Conservation (phyloP, 2,113 vertebrate species). For the Crotalus tigris region DNA sequence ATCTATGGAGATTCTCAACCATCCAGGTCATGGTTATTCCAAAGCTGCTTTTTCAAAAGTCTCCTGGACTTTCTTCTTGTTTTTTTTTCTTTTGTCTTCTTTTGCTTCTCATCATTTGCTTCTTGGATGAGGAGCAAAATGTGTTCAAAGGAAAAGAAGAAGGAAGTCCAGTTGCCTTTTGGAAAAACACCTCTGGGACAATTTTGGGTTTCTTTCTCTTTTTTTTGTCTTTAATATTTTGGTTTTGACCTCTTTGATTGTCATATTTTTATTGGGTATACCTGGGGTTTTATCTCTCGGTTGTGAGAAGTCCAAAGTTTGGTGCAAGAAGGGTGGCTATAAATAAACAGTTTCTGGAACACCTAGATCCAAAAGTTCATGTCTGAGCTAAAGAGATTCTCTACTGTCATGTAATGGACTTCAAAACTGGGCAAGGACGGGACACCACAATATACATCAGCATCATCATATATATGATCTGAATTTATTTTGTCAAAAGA, state of each 20-base stretch:
- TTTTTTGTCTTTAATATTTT: too few species aligned
- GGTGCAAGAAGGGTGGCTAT: not conserved
- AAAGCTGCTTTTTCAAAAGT: not conserved
- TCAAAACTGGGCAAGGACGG: constrained; percentile 23
- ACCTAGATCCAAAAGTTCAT: not conserved
- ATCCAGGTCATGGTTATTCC: not conserved
- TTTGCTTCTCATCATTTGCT: too few species aligned
- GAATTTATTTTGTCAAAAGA: constrained; percentile 20
- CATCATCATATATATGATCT: constrained; percentile 38
- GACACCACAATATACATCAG: not conserved
- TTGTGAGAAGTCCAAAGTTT: not conserved
- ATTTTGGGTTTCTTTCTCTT: too few species aligned
- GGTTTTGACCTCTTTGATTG: not conserved
- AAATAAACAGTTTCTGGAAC: not conserved
- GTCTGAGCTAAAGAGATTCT: not conserved
- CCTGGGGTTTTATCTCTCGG: not conserved
- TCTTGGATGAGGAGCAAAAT: not conserved
- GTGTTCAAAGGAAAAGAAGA: too few species aligned
- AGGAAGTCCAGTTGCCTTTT: not conserved
- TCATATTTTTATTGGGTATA: not conserved
- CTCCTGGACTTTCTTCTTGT: not conserved
- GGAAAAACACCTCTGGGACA: not conserved
- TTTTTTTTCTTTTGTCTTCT: too few species aligned
- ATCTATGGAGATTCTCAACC: not conserved
- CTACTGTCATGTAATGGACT: constrained; percentile 10